phyloP scores from a whole-genome alignment of 2,888 invertebrate genomes.

The Hoplodrina ambigua region DNA sequence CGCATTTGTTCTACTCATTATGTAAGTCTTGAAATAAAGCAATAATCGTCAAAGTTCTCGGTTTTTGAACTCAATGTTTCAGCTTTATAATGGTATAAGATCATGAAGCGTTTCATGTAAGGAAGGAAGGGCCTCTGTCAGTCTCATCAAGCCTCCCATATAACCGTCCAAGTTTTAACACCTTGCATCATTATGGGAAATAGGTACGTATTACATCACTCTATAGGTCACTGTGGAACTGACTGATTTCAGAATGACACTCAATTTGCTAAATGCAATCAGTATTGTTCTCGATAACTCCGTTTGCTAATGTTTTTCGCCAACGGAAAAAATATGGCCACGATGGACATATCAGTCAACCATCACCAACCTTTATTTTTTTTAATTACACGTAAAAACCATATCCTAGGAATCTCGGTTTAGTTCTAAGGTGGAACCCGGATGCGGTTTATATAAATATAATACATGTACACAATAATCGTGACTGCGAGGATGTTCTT shows the following conservation, averaged over 20 bases:
- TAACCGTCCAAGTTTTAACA: too few relatives aligned
- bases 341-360: too few relatives aligned
- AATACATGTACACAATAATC: slow-evolving; percentile 34
- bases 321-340: not conserved
- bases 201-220: too few relatives aligned
- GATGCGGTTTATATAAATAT: slow-evolving; percentile 58
- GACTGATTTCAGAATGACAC: too few relatives aligned
- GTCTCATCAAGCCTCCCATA: too few relatives aligned
- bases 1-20: slow-evolving; percentile 10
- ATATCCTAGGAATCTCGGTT: slow-evolving; percentile 35
- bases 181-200: too few relatives aligned
- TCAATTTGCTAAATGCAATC: not conserved
- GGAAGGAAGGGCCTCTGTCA: too few relatives aligned
- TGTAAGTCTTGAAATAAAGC: not conserved
- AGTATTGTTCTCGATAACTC: not conserved
- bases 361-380: too few relatives aligned
- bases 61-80: too few relatives aligned
- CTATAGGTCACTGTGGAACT: too few relatives aligned
- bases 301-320: not conserved
- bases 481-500: slow-evolving; percentile 51
- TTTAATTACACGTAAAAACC: slow-evolving; percentile 7
- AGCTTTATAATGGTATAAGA: too few relatives aligned
- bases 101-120: too few relatives aligned
- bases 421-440: slow-evolving; percentile 49
- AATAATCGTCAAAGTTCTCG: not conserved